Conservation (phyloP, 2,888 invertebrate genomes). For the Acanthococcus lagerstroemiae region DNA sequence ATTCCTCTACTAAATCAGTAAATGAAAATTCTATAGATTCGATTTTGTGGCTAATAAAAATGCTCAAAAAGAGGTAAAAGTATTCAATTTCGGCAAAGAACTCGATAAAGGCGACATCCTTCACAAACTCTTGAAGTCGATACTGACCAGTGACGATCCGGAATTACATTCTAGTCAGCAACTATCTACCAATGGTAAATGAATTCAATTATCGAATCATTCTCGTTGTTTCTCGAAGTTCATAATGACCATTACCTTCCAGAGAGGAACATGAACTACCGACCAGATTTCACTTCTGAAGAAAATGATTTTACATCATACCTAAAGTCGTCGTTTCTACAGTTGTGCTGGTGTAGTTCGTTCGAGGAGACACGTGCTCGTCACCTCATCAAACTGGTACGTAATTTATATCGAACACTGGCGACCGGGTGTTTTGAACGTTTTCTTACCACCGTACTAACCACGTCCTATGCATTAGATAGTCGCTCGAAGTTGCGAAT, state of each 20-base stretch:
- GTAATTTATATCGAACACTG: not conserved
- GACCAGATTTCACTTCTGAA: not conserved
- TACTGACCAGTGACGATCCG: not conserved
- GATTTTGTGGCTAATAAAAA: not conserved
- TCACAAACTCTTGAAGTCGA: not conserved
- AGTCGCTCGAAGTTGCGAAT: no score
- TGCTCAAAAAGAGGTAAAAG: not conserved
- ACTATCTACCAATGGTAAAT: no score
- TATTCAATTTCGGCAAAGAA: conserved; percentile 7
- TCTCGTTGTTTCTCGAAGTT: not conserved
- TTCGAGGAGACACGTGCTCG: conserved; percentile 1
- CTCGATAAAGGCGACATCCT: conserved; percentile 6
- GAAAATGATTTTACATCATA: conserved; percentile 5
- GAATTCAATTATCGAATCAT: no score
- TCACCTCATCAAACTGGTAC: not conserved
- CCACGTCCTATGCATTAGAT: no score
- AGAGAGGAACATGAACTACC: not conserved
- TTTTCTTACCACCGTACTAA: no score
- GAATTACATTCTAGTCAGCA: no score
- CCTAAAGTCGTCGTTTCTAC: not conserved
- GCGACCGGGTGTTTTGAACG: no score
- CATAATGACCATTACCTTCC: not conserved
- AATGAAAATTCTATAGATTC: not conserved
- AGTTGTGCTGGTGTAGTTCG: conserved; percentile 10
- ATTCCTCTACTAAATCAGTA: not conserved